Evolutionary conservation across 2,888 invertebrate genomes (phyloP).

Genomic region (Perizoma affinitatum): DNA sequence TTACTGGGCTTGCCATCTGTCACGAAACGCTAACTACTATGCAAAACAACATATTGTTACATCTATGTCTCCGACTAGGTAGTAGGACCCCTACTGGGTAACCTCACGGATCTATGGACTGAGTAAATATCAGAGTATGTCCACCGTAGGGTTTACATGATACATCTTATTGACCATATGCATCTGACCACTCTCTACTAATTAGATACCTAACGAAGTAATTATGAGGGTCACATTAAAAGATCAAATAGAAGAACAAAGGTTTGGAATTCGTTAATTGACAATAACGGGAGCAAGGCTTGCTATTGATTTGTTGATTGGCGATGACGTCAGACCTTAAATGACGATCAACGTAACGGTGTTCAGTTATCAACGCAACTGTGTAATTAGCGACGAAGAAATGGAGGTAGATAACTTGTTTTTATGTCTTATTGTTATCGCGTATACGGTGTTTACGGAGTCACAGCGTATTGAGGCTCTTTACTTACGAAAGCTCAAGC

Average conservation of each 20-base stretch:
- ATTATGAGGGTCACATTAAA: slow-evolving; percentile 30
- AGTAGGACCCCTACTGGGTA: too few relatives aligned
- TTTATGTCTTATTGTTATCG: slow-evolving; percentile 9
- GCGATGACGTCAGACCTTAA: slow-evolving; percentile 46
- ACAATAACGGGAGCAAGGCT: slow-evolving; percentile 50
- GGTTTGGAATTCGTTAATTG: slow-evolving; percentile 52
- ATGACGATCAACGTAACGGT: slow-evolving; percentile 39
- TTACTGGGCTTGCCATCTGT: too few relatives aligned
- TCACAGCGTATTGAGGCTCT: background rate
- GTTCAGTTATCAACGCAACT: slow-evolving; percentile 25
- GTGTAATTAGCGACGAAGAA: slow-evolving; percentile 26
- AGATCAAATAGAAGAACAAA: slow-evolving; percentile 43
- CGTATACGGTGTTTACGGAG: background rate
- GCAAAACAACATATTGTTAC: too few relatives aligned
- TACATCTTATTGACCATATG: background rate
- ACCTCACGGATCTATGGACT: too few relatives aligned
- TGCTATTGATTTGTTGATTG: slow-evolving; percentile 47
- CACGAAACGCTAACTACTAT: too few relatives aligned
- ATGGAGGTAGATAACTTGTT: slow-evolving; percentile 10
- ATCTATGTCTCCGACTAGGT: too few relatives aligned
- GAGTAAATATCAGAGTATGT: too few relatives aligned
- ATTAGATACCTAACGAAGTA: slow-evolving; percentile 5
- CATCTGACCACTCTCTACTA: slow-evolving; percentile 8
- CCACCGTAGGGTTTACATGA: too few relatives aligned
- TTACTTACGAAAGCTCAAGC: too few relatives aligned